Percentiles rank a stretch among this genome's conserved stretches.
Evolutionary conservation across 2,113 vertebrate species (phyloP).

Genomic region (Cranoglanis bouderius): DNA sequence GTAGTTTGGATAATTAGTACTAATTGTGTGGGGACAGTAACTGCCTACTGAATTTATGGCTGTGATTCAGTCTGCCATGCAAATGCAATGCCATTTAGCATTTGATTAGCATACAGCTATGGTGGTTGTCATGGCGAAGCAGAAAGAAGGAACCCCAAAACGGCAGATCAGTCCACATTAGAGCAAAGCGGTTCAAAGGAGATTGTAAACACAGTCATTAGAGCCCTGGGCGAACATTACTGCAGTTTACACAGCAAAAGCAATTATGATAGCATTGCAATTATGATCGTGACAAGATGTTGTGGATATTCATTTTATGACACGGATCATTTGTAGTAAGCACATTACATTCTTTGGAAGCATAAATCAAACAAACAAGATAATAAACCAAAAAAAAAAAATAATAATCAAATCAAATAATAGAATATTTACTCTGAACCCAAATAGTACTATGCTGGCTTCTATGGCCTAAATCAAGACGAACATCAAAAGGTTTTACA

Average conservation of each 20-base stretch:
- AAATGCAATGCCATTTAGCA: slow-evolving; percentile 52
- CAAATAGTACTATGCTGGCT: too few relatives aligned
- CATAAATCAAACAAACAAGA: not conserved
- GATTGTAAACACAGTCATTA: slow-evolving; percentile 39
- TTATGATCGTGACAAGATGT: not conserved
- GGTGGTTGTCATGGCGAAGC: slow-evolving; percentile 61
- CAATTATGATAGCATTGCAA: not conserved
- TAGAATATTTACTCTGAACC: not conserved
- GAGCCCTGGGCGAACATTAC: not conserved
- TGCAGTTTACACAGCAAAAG: not conserved
- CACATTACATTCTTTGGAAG: not conserved
- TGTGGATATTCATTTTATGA: not conserved
- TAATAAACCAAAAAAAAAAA: not conserved
- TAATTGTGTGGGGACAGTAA: slow-evolving; percentile 65
- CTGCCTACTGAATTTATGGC: slow-evolving; percentile 56
- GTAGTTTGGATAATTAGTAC: slow-evolving; percentile 44
- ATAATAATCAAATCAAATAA: not conserved
- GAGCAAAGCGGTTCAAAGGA: not conserved
- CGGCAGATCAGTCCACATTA: slow-evolving; percentile 16
- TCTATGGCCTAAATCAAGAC: too few relatives aligned
- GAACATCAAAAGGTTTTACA: not conserved
- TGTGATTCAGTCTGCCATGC: slow-evolving; percentile 59
- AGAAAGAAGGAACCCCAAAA: slow-evolving; percentile 47
- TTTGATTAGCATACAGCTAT: slow-evolving; percentile 49
- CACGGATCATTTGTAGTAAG: not conserved